A percentile compares a stretch with the other conserved stretches of the same genome.
phyloP scores from a whole-genome alignment of 2,113 vertebrate genomes.

The Paracanthobrama guichenoti region DNA sequence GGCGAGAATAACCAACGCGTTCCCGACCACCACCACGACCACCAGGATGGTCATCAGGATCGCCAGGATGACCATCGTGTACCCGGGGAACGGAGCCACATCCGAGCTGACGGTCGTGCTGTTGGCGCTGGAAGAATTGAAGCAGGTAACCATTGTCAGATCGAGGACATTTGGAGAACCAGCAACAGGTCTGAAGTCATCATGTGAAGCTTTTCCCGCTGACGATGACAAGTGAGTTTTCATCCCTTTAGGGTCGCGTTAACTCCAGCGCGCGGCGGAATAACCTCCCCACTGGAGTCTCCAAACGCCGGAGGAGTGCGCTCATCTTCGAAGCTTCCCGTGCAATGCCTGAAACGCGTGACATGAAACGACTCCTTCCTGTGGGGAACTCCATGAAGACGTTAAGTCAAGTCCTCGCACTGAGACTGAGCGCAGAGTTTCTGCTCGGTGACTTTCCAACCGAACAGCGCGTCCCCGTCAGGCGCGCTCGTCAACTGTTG shows the following conservation, averaged over 20 bases:
- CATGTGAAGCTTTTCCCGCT: not conserved
- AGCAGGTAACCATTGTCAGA: conserved; percentile 62
- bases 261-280: conserved; percentile 18
- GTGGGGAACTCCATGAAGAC: conserved; percentile 16
- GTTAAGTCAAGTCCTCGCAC: not conserved
- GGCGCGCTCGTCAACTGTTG: conserved; percentile 20
- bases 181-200: conserved; percentile 43
- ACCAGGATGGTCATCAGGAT: conserved; percentile 82
- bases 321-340: not conserved
- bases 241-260: conserved; percentile 1
- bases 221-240: not conserved
- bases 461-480: not conserved
- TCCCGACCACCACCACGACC: conserved; percentile 82
- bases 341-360: not conserved
- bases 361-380: not conserved
- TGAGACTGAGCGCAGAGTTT: not conserved
- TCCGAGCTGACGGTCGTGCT: conserved; percentile 59
- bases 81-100: conserved; percentile 60
- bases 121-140: conserved; percentile 71
- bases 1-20: conserved; percentile 85
- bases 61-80: conserved; percentile 70
- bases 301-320: conserved; percentile 21
- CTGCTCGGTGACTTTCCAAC: not conserved
- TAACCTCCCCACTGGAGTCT: conserved; percentile 1
- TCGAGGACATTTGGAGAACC: conserved; percentile 8